Percentiles rank a stretch among this genome's conserved stretches.
Evolutionary conservation across 2,888 invertebrate species (phyloP).

Genomic region (Osmoderma eremita): DNA sequence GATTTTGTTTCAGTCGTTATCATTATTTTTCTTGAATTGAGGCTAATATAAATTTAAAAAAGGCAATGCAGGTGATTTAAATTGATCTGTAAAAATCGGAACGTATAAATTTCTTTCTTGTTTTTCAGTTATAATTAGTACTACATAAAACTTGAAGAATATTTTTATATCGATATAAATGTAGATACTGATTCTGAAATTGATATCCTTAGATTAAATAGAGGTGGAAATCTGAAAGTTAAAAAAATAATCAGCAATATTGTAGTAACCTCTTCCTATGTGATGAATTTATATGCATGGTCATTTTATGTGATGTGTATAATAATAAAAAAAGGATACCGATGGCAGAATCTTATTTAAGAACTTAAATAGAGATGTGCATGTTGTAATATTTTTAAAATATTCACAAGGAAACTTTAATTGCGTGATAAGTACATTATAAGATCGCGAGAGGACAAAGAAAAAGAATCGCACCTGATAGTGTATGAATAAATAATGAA

Average conservation of each 20-base stretch:
- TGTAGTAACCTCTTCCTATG: slow-evolving; percentile 25
- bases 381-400: slow-evolving; percentile 30
- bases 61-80: no score
- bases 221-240: no score
- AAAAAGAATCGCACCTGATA: slow-evolving; percentile 14
- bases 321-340: slow-evolving; percentile 14
- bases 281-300: slow-evolving; percentile 26
- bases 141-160: slow-evolving; percentile 29
- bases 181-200: slow-evolving; percentile 33
- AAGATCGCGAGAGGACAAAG: slow-evolving; percentile 1
- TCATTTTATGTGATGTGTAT: not conserved
- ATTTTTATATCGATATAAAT: slow-evolving; percentile 33
- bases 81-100: slow-evolving; percentile 3
- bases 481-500: slow-evolving; percentile 2
- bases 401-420: slow-evolving; percentile 21
- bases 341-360: slow-evolving; percentile 33
- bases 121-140: slow-evolving; percentile 22
- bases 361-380: slow-evolving; percentile 24
- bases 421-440: slow-evolving; percentile 17
- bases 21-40: no score
- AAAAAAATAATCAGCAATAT: no score
- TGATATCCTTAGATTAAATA: slow-evolving; percentile 24
- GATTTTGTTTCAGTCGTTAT: slow-evolving; percentile 1
- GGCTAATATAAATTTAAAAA: no score
- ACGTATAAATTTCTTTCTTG: slow-evolving; percentile 3